These are phyloP conservation scores for Litoditis marina DNA, from an alignment of 2,888 invertebrate genomes.

Conservation along the genomic window DNA sequence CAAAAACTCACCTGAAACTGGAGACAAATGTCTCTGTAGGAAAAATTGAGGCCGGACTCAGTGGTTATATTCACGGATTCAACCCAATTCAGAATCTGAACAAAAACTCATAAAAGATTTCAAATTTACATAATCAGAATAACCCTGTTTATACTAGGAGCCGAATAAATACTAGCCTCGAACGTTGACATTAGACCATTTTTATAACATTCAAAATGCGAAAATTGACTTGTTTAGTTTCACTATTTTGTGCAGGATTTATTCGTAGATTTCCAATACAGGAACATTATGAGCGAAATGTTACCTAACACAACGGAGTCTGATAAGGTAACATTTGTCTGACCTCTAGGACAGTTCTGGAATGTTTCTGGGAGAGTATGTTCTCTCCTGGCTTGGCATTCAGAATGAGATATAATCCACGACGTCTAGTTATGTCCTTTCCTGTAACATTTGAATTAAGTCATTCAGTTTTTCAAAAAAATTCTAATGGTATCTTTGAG, in stretches of 20 bases:
- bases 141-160: too few relatives aligned
- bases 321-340: not conserved
- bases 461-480: too few relatives aligned
- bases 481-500: too few relatives aligned
- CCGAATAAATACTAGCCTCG: too few relatives aligned
- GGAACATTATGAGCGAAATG: too few relatives aligned
- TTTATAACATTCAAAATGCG: too few relatives aligned
- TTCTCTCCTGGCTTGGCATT: slow-evolving; percentile 28
- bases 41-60: slow-evolving; percentile 16
- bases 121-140: too few relatives aligned
- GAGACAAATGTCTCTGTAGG: slow-evolving; percentile 37
- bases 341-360: slow-evolving; percentile 39
- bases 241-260: not conserved
- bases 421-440: slow-evolving; percentile 50
- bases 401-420: slow-evolving; percentile 51
- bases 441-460: too few relatives aligned
- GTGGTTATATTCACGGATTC: slow-evolving; percentile 25
- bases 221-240: too few relatives aligned
- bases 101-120: too few relatives aligned
- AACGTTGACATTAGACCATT: too few relatives aligned
- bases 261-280: not conserved
- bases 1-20: slow-evolving; percentile 32
- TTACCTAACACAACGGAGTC: too few relatives aligned
- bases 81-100: slow-evolving; percentile 43
- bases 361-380: slow-evolving; percentile 32